phyloP scores from a whole-genome alignment of 2,113 vertebrate genomes.

The Erinaceus europaeus region DNA sequence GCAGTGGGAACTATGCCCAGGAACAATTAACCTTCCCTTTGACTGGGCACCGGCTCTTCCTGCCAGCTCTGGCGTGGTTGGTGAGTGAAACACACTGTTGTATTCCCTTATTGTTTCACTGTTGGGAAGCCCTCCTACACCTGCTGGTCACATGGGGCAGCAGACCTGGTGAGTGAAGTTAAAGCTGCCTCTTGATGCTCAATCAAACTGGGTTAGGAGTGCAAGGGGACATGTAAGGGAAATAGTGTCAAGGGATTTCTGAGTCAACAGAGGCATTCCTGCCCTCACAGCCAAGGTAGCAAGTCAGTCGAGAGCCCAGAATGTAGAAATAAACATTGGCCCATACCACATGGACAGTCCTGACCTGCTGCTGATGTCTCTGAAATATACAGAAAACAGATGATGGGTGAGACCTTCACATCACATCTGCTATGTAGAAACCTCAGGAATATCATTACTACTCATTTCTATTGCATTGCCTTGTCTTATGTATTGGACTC shows the following conservation, averaged over 20 bases:
- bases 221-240: no score
- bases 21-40: background rate
- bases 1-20: background rate
- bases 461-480: background rate
- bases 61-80: background rate
- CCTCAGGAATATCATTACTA: background rate
- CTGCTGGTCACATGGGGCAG: background rate
- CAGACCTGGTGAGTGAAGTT: no score
- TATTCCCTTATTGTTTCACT: background rate
- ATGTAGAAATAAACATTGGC: background rate
- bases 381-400: no score
- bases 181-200: background rate
- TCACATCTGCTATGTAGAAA: background rate
- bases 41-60: background rate
- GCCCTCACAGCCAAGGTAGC: background rate
- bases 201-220: background rate
- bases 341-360: no score
- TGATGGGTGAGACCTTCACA: rapidly evolving
- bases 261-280: background rate
- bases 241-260: background rate
- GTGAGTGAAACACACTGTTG: background rate
- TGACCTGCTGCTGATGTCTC: background rate
- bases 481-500: background rate
- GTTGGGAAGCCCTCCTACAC: background rate
- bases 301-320: background rate